phyloP scores from a whole-genome alignment of 2,888 invertebrate species.

The Tinea trinotella region DNA sequence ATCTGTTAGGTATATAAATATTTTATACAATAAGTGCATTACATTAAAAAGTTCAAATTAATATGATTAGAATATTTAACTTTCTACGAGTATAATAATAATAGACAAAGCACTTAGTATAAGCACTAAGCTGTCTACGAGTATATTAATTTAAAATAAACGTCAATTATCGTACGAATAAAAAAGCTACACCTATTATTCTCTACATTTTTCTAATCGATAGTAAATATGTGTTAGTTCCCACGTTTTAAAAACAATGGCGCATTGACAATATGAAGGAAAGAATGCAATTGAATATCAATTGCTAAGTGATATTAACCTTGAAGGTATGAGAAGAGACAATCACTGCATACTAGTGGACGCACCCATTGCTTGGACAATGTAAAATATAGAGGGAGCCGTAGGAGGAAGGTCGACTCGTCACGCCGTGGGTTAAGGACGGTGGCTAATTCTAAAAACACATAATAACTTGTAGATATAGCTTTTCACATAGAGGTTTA shows the following conservation, averaged over 20 bases:
- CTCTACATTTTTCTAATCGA: no score
- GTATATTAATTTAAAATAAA: no score
- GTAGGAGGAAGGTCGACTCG: constrained; percentile 63
- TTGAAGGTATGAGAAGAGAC: constrained; percentile 63
- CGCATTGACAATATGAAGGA: constrained; percentile 7
- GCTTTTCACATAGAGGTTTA: constrained; percentile 4
- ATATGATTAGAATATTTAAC: no score
- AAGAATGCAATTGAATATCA: constrained; percentile 16
- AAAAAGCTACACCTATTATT: no score
- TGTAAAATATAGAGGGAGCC: constrained; percentile 55
- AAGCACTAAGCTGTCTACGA: no score
- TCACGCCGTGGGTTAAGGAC: constrained; percentile 70
- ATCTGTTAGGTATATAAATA: no score
- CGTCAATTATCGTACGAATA: no score
- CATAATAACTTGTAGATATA: constrained; percentile 26
- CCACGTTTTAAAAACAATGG: not conserved
- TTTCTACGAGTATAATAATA: no score
- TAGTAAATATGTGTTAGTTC: not conserved
- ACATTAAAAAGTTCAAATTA: no score
- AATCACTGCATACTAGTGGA: constrained; percentile 63
- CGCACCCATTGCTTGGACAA: constrained; percentile 55
- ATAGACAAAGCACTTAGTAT: no score
- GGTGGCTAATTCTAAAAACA: constrained; percentile 28
- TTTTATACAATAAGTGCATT: no score
- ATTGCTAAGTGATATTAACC: constrained; percentile 32